These are phyloP conservation scores for Gnathonemus echidnorhynchus DNA, from an alignment of 2,113 vertebrate genomes.

Conservation along the genomic window DNA sequence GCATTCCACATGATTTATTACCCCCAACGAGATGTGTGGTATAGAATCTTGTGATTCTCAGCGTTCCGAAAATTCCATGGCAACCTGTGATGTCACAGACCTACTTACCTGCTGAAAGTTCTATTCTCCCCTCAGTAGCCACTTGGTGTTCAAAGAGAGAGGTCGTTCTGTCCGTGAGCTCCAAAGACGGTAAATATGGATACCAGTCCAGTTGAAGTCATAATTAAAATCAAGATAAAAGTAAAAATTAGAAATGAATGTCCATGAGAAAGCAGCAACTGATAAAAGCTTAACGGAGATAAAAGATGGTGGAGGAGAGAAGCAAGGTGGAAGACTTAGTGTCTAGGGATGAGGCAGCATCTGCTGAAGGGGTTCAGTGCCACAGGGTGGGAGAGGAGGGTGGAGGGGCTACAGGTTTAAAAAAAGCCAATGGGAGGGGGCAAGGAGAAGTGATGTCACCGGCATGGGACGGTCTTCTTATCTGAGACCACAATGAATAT, in stretches of 20 bases:
- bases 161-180: background rate
- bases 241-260: background rate
- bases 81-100: background rate
- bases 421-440: background rate
- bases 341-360: background rate
- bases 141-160: background rate
- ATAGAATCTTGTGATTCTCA: background rate
- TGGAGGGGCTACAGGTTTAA: background rate
- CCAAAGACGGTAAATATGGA: background rate
- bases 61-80: background rate
- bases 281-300: background rate
- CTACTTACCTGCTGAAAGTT: background rate
- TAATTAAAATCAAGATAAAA: background rate
- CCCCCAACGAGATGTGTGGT: background rate
- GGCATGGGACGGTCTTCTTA: too few species aligned
- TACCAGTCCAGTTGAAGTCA: background rate
- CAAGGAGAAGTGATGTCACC: background rate
- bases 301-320: background rate
- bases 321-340: background rate
- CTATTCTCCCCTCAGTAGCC: background rate
- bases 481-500: background rate
- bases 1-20: background rate
- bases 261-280: background rate
- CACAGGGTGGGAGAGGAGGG: background rate
- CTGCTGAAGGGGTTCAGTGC: background rate